A percentile compares a stretch with the other conserved stretches of the same genome.
phyloP scores from a whole-genome alignment of 2,888 invertebrate species.

The Cynaeus angustus region DNA sequence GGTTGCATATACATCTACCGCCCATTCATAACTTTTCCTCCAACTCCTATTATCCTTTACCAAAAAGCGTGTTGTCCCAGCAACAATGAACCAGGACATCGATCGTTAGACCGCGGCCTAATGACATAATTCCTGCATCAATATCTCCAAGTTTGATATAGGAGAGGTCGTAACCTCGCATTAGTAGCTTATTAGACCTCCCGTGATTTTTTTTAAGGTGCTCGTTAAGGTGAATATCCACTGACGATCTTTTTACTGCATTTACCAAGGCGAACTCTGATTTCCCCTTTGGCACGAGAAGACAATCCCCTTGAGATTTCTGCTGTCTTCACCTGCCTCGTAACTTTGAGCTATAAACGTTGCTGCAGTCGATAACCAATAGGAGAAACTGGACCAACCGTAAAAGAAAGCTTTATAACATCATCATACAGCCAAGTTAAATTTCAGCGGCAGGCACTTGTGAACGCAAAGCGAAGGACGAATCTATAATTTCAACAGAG shows the following conservation, averaged over 20 bases:
- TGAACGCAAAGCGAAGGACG: neutral
- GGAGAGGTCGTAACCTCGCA: slow-evolving; percentile 34
- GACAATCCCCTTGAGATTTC: slow-evolving; percentile 26
- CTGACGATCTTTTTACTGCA: slow-evolving; percentile 31
- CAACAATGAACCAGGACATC: slow-evolving; percentile 17
- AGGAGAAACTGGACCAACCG: slow-evolving; percentile 27
- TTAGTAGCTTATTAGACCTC: slow-evolving; percentile 35
- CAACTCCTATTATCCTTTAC: slow-evolving; percentile 6
- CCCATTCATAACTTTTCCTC: neutral
- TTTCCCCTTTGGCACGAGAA: slow-evolving; percentile 40
- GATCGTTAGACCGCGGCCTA: slow-evolving; percentile 34
- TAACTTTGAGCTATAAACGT: slow-evolving; percentile 30
- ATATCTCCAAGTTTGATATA: slow-evolving; percentile 41
- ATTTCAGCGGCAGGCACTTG: slow-evolving; percentile 9
- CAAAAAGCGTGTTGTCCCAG: slow-evolving; percentile 3
- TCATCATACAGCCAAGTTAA: slow-evolving; percentile 28
- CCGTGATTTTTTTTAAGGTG: slow-evolving; percentile 27
- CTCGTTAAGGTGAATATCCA: slow-evolving; percentile 19
- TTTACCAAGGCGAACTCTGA: slow-evolving; percentile 35
- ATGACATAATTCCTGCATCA: slow-evolving; percentile 43
- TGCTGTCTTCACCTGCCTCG: slow-evolving; percentile 12
- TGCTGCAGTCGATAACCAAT: slow-evolving; percentile 30
- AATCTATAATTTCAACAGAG: slow-evolving; percentile 1
- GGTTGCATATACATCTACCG: slow-evolving; percentile 10
- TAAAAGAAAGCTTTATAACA: slow-evolving; percentile 18